These are phyloP conservation scores for Philereme vetulata DNA, from an alignment of 2,888 invertebrate genomes.

Conservation along the genomic window DNA sequence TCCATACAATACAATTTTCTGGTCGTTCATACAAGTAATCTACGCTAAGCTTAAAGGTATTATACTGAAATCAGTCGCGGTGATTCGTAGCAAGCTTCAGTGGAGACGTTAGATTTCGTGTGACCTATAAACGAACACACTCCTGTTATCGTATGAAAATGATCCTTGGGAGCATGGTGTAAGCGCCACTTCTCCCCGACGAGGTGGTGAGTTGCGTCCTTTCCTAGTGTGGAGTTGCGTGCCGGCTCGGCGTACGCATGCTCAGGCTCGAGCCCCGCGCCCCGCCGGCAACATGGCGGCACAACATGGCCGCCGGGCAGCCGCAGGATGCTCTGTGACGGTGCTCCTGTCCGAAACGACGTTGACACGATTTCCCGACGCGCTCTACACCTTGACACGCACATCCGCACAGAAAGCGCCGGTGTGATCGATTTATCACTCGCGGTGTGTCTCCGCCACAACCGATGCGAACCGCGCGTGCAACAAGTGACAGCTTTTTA, in stretches of 20 bases:
- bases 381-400: slow-evolving; percentile 70
- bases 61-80: slow-evolving; percentile 72
- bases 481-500: slow-evolving; percentile 77
- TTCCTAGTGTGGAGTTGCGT: slow-evolving; percentile 68
- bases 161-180: slow-evolving; percentile 54
- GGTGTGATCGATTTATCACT: slow-evolving; percentile 67
- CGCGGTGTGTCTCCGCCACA: slow-evolving; percentile 55
- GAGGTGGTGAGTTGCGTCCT: slow-evolving; percentile 65
- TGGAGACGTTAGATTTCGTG: slow-evolving; percentile 66
- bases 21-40: slow-evolving; percentile 50
- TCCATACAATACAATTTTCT: slow-evolving; percentile 45
- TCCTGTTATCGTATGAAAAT: slow-evolving; percentile 50
- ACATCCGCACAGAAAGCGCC: slow-evolving; percentile 60
- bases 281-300: slow-evolving; percentile 82
- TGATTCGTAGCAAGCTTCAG: slow-evolving; percentile 76
- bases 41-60: slow-evolving; percentile 53
- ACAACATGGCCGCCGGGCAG: slow-evolving; percentile 83
- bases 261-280: slow-evolving; percentile 67
- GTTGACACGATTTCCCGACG: slow-evolving; percentile 70
- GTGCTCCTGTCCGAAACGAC: slow-evolving; percentile 73
- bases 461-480: slow-evolving; percentile 64
- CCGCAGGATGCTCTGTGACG: slow-evolving; percentile 79
- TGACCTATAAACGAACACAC: slow-evolving; percentile 79
- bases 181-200: slow-evolving; percentile 58
- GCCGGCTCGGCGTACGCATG: slow-evolving; percentile 78